Evolutionary conservation across 2,113 vertebrate species (phyloP).

Genomic region (Spheniscus mendiculus): DNA sequence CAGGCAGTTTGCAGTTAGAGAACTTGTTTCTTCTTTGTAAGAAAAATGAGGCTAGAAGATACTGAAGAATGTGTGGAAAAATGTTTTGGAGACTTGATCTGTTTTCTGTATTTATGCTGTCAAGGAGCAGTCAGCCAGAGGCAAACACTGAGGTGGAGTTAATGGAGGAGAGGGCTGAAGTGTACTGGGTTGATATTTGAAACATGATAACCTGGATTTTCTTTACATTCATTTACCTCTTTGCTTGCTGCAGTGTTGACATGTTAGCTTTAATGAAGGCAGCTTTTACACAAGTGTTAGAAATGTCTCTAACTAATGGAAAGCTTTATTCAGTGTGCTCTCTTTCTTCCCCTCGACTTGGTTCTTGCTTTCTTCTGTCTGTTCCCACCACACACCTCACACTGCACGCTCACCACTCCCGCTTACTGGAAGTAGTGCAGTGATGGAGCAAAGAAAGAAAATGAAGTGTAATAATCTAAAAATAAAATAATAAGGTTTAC

Average conservation of each 20-base stretch:
- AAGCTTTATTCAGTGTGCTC: background rate
- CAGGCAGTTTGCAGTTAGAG: background rate
- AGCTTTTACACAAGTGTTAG: background rate
- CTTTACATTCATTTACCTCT: background rate
- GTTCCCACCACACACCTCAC: background rate
- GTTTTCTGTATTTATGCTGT: background rate
- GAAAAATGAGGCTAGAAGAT: conserved; percentile 36
- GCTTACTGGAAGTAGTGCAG: background rate
- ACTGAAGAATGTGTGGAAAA: background rate
- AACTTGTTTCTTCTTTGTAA: conserved; percentile 47
- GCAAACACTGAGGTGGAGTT: background rate
- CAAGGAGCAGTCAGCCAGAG: background rate
- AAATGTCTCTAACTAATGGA: conserved; percentile 5
- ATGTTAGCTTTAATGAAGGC: background rate
- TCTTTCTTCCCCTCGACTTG: background rate
- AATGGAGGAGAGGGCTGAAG: conserved; percentile 8
- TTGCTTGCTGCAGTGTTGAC: background rate
- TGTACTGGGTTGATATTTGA: conserved; percentile 1
- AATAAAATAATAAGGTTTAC: background rate
- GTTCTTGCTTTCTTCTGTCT: background rate
- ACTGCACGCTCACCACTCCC: too few relatives aligned
- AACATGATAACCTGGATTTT: conserved; percentile 15
- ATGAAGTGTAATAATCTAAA: background rate
- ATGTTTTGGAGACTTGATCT: conserved; percentile 17
- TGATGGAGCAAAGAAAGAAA: conserved; percentile 4